Conservation (phyloP, 2,113 vertebrate genomes). For the Hirundichthys speculiger region DNA sequence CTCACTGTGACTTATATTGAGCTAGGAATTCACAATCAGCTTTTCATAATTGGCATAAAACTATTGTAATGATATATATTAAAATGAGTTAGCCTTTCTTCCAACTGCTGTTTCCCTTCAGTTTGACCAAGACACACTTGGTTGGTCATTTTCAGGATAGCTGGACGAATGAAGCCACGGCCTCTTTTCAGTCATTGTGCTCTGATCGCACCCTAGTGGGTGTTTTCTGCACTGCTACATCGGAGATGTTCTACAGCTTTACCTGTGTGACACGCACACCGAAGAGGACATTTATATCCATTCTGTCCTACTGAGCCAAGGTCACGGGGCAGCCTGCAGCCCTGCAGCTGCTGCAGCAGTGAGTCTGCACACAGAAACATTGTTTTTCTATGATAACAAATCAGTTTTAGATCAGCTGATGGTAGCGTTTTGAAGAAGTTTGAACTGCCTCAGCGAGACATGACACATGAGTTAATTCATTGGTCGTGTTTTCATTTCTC, state of each 20-base stretch:
- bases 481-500: slow-evolving; percentile 13
- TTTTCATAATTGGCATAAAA: no score
- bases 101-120: no score
- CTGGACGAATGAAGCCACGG: slow-evolving; percentile 83
- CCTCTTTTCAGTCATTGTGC: slow-evolving; percentile 85
- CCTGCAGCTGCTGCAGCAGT: slow-evolving; percentile 65
- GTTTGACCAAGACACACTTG: background rate
- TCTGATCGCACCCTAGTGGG: slow-evolving; percentile 84
- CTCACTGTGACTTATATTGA: no score
- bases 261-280: slow-evolving; percentile 90
- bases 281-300: slow-evolving; percentile 89
- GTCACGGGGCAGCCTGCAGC: slow-evolving; percentile 80
- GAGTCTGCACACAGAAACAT: slow-evolving; percentile 7
- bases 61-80: no score
- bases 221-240: slow-evolving; percentile 84
- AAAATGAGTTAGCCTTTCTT: no score
- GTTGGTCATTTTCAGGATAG: slow-evolving; percentile 71
- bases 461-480: background rate
- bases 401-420: rapidly evolving
- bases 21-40: no score
- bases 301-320: slow-evolving; percentile 76
- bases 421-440: background rate
- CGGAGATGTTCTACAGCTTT: slow-evolving; percentile 85
- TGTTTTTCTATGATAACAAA: background rate
- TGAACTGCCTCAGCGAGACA: background rate